Conservation (phyloP, 2,888 invertebrate species). For the Parnassius orleans region DNA sequence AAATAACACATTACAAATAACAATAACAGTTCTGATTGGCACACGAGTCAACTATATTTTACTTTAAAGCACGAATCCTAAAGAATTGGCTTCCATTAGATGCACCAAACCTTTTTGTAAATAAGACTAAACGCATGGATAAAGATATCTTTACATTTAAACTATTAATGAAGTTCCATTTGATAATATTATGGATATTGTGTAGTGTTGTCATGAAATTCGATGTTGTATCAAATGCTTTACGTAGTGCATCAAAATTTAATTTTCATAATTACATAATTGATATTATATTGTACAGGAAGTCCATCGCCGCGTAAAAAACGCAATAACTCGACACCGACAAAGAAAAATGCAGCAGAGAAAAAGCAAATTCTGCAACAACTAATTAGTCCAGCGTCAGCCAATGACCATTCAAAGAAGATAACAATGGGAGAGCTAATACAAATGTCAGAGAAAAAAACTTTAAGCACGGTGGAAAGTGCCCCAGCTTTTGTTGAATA, state of each 20-base stretch:
- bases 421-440: constrained; percentile 87
- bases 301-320: constrained; percentile 89
- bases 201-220: constrained; percentile 56
- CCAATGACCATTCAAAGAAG: constrained; percentile 82
- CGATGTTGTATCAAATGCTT: constrained; percentile 56
- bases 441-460: constrained; percentile 85
- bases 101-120: constrained; percentile 45
- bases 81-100: constrained; percentile 72
- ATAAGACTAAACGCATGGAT: constrained; percentile 55
- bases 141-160: constrained; percentile 40
- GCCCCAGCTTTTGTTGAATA: constrained; percentile 74
- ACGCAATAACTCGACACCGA: constrained; percentile 89
- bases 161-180: constrained; percentile 38
- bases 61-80: constrained; percentile 51
- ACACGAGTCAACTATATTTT: constrained; percentile 36
- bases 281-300: constrained; percentile 71
- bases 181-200: constrained; percentile 42
- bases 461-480: constrained; percentile 69
- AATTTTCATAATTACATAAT: constrained; percentile 31
- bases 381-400: constrained; percentile 85
- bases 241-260: constrained; percentile 38
- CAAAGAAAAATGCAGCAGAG: constrained; percentile 87
- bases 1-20: constrained; percentile 29
- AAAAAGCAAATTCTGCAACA: constrained; percentile 90
- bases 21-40: constrained; percentile 39